Conservation (phyloP, 2,113 vertebrate genomes). For the Ardeotis arabs region DNA sequence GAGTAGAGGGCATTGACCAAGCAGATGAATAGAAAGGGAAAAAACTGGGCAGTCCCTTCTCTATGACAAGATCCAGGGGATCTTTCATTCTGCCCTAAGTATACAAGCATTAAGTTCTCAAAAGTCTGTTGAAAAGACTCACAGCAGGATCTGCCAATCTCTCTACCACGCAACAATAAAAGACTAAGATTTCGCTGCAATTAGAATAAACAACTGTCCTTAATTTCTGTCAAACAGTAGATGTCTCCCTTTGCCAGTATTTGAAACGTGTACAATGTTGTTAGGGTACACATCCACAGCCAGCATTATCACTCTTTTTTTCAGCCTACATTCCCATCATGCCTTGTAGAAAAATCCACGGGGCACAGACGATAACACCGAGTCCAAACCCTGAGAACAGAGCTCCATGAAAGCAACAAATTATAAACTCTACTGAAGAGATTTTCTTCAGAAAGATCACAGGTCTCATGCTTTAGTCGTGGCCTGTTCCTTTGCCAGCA, state of each 20-base stretch:
- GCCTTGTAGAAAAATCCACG: background rate
- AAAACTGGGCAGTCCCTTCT: background rate
- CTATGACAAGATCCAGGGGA: background rate
- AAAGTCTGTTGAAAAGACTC: slow-evolving; percentile 10
- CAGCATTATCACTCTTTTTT: background rate
- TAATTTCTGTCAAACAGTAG: slow-evolving; percentile 34
- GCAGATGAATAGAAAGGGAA: background rate
- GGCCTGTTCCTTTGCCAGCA: slow-evolving; percentile 13
- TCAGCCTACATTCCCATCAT: background rate
- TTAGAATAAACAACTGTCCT: slow-evolving; percentile 30
- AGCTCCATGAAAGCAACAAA: slow-evolving; percentile 51
- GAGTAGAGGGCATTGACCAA: background rate
- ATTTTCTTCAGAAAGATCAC: slow-evolving; percentile 50
- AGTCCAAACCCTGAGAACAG: slow-evolving; percentile 23
- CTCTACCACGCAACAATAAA: background rate
- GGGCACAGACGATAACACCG: background rate
- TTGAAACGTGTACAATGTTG: background rate
- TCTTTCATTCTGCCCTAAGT: background rate
- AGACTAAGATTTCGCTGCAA: background rate
- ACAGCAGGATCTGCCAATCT: slow-evolving; percentile 19
- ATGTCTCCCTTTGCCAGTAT: background rate
- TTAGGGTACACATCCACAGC: background rate
- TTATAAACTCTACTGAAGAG: slow-evolving; percentile 46
- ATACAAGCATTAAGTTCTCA: slow-evolving; percentile 29
- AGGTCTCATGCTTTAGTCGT: slow-evolving; percentile 27